phyloP scores from a whole-genome alignment of 2,797 vertebrate genomes.

The Dendrocincla fuliginosa region DNA sequence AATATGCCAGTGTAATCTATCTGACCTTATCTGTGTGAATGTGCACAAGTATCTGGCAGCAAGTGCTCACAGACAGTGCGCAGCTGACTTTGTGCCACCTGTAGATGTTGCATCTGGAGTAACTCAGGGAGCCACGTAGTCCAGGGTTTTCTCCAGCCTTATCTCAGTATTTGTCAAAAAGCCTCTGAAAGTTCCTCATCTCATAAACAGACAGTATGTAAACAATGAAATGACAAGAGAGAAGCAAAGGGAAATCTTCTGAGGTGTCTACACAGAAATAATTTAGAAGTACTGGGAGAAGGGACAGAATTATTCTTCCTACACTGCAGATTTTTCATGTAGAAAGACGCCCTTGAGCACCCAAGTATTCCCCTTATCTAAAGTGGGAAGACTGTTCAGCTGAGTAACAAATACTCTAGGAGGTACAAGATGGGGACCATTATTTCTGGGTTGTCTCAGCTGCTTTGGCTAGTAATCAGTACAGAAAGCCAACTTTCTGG shows the following conservation, averaged over 20 bases:
- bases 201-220: background rate
- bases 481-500: constrained; percentile 8
- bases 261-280: background rate
- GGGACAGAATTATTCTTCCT: background rate
- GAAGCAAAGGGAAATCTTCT: background rate
- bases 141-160: background rate
- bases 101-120: background rate
- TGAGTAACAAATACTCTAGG: background rate
- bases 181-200: background rate
- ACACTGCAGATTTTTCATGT: background rate
- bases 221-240: background rate
- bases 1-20: background rate
- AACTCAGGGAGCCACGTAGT: background rate
- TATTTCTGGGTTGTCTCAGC: background rate
- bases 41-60: background rate
- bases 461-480: background rate
- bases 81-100: background rate
- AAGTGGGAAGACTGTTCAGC: background rate
- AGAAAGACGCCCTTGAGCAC: background rate
- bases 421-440: background rate
- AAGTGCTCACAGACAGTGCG: background rate
- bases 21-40: background rate
- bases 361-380: background rate
- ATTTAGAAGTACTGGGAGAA: background rate
- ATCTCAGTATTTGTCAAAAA: background rate